A percentile compares a stretch with the other conserved stretches of the same genome.
Conservation (phyloP, 30 jellyfish, hydroid and myxozoan species). For the Aurelia sp. region DNA sequence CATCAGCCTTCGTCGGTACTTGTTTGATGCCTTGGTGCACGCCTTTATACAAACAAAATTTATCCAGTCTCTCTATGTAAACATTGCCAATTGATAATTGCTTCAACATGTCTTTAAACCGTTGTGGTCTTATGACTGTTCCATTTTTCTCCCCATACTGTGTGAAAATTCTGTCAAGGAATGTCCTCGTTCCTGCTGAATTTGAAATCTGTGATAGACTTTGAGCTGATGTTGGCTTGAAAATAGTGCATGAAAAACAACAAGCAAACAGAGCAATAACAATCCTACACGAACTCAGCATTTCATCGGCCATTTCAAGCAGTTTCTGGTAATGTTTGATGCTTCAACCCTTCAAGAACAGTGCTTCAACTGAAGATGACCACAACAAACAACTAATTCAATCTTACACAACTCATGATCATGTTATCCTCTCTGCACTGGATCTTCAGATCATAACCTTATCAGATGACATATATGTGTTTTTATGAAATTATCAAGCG, state of each 20-base stretch:
- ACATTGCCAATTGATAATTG: conserved; percentile 70
- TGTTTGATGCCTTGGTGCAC: conserved; percentile 39
- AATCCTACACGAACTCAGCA: too few species aligned
- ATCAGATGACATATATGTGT: too few species aligned
- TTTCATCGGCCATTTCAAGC: too few species aligned
- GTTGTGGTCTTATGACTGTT: conserved; percentile 12
- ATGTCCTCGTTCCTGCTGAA: conserved; percentile 49
- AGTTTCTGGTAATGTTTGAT: too few species aligned
- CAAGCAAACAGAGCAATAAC: too few species aligned
- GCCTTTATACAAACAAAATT: conserved; percentile 52
- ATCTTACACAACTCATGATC: too few species aligned
- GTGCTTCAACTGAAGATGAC: too few species aligned
- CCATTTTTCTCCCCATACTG: conserved; percentile 58
- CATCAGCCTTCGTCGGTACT: conserved; percentile 25
- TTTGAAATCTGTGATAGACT: conserved; percentile 7
- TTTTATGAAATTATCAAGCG: too few species aligned
- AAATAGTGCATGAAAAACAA: background rate
- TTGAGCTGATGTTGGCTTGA: background rate
- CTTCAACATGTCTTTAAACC: conserved; percentile 31
- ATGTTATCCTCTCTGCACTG: too few species aligned
- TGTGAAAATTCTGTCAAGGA: conserved; percentile 38
- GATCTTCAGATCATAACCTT: too few species aligned
- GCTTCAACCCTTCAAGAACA: too few species aligned
- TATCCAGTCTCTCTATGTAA: conserved; percentile 58
- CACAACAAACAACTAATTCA: too few species aligned